Evolutionary conservation across 2,888 invertebrate genomes (phyloP), one percentile per base, ranked within the genome.

Genomic region (Drosophila niveifrons): DNA sequence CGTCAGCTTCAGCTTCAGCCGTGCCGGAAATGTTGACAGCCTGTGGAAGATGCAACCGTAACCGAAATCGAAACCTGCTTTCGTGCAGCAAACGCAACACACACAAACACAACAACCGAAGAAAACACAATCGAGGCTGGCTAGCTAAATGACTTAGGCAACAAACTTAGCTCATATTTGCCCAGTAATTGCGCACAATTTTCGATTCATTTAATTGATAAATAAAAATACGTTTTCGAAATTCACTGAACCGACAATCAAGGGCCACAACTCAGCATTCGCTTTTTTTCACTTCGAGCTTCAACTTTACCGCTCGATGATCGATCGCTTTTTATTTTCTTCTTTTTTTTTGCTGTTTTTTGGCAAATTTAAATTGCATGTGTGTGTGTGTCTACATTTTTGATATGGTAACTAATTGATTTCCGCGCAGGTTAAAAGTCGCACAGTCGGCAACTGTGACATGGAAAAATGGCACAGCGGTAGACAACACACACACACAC

Each of bases 401-500:
- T 48, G 71, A 67, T 76, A 71, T 50, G 65, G 43, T 69, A 47
- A 63, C 72, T 88, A 88, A 85, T 85, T 85, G 83, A 85, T 85
- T 85, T 88, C 66, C 68, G 72, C 73, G 66, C 86, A 79, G 85
- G 88, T 85, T 82, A 82, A 82, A 81, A 88, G 85, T 88, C 86
- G 82, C 72, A 72, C 73, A 80, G 70, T 61, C 70, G 58, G 55
- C 75, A 57, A 63, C 75, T 67, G 73, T 74, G 78, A 82, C 80
- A 87, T 52, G 74, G 50, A 76, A 66, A 71, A 77, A 71, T 82
- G 63, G 77, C 80, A 74, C 82, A 79, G 56, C 59, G 23, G 63
- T 43, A 58, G 47, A 72, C 46, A 59, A 23, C 23, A 50, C 17
- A 31, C 18, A 23, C 4, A 23, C 23, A 34, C 51, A 29, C 18